A percentile compares a stretch with the other conserved stretches of the same genome.
Evolutionary conservation across 2,797 vertebrate species (phyloP).

Genomic region (Sebastes cheni): DNA sequence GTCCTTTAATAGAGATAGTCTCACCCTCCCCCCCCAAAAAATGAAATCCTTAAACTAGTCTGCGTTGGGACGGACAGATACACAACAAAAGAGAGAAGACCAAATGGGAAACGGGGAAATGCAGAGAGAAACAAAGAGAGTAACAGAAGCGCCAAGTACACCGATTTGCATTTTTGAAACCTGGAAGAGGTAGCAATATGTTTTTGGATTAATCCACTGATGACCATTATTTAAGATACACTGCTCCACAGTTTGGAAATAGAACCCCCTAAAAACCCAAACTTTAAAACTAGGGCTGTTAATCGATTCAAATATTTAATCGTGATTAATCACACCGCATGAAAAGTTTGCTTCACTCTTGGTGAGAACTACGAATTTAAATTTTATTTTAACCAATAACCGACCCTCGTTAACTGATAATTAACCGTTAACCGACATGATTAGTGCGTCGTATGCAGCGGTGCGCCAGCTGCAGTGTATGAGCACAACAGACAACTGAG

Average conservation of each 20-base stretch:
- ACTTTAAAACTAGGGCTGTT: no score
- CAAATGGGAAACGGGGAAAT: not conserved
- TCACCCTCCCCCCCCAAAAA: constrained; percentile 19
- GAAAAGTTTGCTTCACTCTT: no score
- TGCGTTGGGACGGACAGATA: not conserved
- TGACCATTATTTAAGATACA: not conserved
- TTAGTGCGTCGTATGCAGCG: no score
- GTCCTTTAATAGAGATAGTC: constrained; percentile 54
- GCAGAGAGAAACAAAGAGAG: not conserved
- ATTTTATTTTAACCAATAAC: no score
- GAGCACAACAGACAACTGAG: no score
- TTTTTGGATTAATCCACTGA: not conserved
- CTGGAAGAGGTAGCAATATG: not conserved
- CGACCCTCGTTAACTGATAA: no score
- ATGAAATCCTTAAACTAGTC: constrained; percentile 44
- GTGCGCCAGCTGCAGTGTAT: no score
- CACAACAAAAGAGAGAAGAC: constrained; percentile 21
- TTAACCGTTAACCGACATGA: no score
- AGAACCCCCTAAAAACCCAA: no score
- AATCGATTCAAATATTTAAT: no score
- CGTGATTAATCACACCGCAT: no score
- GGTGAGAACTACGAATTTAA: no score
- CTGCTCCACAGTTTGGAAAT: not conserved
- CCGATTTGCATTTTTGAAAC: not conserved
- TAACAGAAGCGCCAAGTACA: not conserved